A percentile compares a stretch with the other conserved stretches of the same genome.
phyloP scores from a whole-genome alignment of 2,888 invertebrate species.

The Diadegma fenestrale region DNA sequence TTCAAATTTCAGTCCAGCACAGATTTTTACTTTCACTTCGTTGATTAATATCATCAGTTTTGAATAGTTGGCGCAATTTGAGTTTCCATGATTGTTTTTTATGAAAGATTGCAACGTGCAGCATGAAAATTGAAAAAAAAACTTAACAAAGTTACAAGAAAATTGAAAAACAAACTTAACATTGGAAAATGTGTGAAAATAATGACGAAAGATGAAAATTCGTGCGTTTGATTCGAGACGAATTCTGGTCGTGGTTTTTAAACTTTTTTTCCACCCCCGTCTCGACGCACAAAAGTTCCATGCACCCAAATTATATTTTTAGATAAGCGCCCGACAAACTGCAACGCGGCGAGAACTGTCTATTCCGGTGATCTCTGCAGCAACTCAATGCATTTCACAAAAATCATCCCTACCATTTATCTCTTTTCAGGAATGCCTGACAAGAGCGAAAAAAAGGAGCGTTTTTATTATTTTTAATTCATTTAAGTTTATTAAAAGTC shows the following conservation, averaged over 20 bases:
- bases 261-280: slow-evolving; percentile 24
- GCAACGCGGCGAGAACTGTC: slow-evolving; percentile 11
- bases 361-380: slow-evolving; percentile 13
- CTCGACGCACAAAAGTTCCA: slow-evolving; percentile 8
- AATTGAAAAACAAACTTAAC: too few species aligned
- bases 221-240: background rate
- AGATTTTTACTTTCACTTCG: background rate
- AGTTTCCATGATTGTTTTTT: background rate
- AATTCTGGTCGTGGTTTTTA: slow-evolving; percentile 35
- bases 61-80: background rate
- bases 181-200: background rate
- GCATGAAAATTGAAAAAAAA: too few species aligned
- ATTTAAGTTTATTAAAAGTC: background rate
- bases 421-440: background rate
- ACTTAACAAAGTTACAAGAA: too few species aligned
- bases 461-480: background rate
- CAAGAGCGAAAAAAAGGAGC: background rate
- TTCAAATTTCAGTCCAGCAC: background rate
- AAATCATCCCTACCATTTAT: background rate
- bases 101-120: too few species aligned
- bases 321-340: slow-evolving; percentile 18
- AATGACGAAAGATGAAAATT: background rate
- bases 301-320: slow-evolving; percentile 42
- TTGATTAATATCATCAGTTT: background rate
- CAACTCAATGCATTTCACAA: background rate